Conservation (phyloP, 2,888 invertebrate genomes). For the Malthinus seriepunctatus region DNA sequence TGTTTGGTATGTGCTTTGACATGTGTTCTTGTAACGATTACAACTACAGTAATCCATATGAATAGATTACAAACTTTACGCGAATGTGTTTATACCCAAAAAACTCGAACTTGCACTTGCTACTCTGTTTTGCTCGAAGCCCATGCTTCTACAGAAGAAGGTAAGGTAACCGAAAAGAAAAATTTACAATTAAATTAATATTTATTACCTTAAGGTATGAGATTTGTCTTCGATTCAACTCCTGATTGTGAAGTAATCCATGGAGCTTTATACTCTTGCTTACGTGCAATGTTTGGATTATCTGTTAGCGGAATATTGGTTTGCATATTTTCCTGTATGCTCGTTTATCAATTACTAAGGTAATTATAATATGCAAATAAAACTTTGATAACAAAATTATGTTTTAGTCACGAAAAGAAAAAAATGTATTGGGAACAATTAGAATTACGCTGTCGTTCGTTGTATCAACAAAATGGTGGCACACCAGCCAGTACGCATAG, state of each 20-base stretch:
- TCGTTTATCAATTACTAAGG: conserved; percentile 86
- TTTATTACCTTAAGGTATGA: conserved; percentile 60
- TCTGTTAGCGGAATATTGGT: conserved; percentile 89
- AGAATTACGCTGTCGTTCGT: conserved; percentile 79
- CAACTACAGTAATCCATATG: conserved; percentile 92
- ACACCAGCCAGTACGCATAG: conserved; percentile 50
- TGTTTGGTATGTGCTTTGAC: conserved; percentile 85
- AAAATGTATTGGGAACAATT: conserved; percentile 95
- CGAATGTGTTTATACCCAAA: conserved; percentile 84
- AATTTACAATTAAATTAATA: not conserved
- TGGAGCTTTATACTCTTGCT: conserved; percentile 84
- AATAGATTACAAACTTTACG: conserved; percentile 82
- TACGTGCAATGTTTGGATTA: conserved; percentile 87
- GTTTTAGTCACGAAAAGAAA: conserved; percentile 83
- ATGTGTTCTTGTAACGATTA: conserved; percentile 86
- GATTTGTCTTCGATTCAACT: conserved; percentile 84
- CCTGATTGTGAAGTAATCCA: conserved; percentile 90
- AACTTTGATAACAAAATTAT: not conserved
- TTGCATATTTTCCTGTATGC: conserved; percentile 91
- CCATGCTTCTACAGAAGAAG: conserved; percentile 64
- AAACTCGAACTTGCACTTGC: conserved; percentile 79
- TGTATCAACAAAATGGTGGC: conserved; percentile 65
- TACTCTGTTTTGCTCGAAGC: conserved; percentile 73
- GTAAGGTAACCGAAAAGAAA: conserved; percentile 45
- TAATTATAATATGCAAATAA: conserved; percentile 41